phyloP scores from a whole-genome alignment of 2,113 vertebrate genomes.

The Apaloderma vittatum region DNA sequence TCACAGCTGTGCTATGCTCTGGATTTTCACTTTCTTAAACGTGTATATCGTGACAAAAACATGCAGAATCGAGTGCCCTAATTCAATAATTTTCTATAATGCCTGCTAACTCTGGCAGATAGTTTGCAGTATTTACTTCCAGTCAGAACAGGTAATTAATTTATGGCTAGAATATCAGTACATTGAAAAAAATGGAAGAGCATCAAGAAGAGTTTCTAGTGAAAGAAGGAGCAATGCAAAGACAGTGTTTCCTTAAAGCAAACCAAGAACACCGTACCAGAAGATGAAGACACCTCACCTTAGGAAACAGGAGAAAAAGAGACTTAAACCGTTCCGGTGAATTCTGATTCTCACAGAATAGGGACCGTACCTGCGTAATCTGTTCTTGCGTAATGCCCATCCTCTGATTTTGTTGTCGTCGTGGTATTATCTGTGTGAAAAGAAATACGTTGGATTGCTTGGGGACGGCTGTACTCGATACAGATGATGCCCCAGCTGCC shows the following conservation, averaged over 20 bases:
- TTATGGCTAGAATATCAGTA: neutral
- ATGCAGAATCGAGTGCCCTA: slow-evolving; percentile 4
- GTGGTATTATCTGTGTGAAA: slow-evolving; percentile 88
- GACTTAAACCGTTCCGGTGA: neutral
- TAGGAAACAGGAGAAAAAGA: neutral
- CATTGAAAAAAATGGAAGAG: neutral
- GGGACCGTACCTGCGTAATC: slow-evolving; percentile 88
- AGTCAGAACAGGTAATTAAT: slow-evolving; percentile 46
- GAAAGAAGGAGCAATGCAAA: neutral
- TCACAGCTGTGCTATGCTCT: neutral
- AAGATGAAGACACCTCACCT: neutral
- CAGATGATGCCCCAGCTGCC: neutral
- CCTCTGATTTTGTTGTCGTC: slow-evolving; percentile 89
- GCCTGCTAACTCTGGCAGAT: slow-evolving; percentile 56
- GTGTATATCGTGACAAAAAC: neutral
- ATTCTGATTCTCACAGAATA: neutral
- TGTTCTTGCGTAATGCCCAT: slow-evolving; percentile 92
- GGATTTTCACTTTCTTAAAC: neutral
- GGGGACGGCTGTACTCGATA: neutral
- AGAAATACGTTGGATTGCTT: neutral
- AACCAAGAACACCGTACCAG: neutral
- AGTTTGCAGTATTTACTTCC: slow-evolving; percentile 55
- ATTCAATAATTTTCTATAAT: slow-evolving; percentile 61
- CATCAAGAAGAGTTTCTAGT: neutral
- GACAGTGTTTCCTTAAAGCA: neutral